Evolutionary conservation across 2,113 vertebrate genomes (phyloP).

Genomic region (Elachura formosa): DNA sequence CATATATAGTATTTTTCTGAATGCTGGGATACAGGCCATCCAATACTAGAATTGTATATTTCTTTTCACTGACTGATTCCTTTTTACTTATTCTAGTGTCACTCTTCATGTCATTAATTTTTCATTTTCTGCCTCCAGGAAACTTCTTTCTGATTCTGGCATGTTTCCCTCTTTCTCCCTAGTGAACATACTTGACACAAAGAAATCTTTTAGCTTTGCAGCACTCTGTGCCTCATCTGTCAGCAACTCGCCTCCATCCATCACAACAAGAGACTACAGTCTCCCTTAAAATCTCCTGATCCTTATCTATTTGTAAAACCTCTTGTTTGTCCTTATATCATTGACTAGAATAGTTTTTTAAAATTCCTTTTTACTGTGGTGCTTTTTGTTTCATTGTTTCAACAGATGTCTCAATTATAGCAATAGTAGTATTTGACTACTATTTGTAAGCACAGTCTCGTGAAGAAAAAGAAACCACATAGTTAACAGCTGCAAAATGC

Average conservation of each 20-base stretch:
- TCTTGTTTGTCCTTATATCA: conserved; percentile 33
- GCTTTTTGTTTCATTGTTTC: not conserved
- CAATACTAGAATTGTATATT: not conserved
- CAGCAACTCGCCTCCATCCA: conserved; percentile 53
- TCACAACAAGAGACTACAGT: conserved; percentile 39
- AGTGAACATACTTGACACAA: conserved; percentile 61
- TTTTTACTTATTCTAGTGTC: conserved; percentile 63
- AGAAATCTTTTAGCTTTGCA: conserved; percentile 66
- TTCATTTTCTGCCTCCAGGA: conserved; percentile 70
- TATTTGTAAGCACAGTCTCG: not conserved
- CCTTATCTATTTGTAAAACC: conserved; percentile 49
- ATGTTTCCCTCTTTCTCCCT: conserved; percentile 57
- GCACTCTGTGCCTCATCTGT: conserved; percentile 55
- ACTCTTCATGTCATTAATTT: conserved; percentile 67
- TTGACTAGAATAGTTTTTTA: not conserved
- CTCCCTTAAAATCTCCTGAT: conserved; percentile 33
- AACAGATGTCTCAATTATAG: conserved; percentile 25
- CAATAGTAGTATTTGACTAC: not conserved
- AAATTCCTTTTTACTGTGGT: not conserved
- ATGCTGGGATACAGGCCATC: not conserved
- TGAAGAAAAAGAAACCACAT: not conserved
- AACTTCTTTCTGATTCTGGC: conserved; percentile 63
- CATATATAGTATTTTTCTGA: not conserved
- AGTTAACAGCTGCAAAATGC: not conserved
- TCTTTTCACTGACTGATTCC: conserved; percentile 31